Evolutionary conservation across 2,888 invertebrate species (phyloP).

Genomic region (Metellina segmentata): DNA sequence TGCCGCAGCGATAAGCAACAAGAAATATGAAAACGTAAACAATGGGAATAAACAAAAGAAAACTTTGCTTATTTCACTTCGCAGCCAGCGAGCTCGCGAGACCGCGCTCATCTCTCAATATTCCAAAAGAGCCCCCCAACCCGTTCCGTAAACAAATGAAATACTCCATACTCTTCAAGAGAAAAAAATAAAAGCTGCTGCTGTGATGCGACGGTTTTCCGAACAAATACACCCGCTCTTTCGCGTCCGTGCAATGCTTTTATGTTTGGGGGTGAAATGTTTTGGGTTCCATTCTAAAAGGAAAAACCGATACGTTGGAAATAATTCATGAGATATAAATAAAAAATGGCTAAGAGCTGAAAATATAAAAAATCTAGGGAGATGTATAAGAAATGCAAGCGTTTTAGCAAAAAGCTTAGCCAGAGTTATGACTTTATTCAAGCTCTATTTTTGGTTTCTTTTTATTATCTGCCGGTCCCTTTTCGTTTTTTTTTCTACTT

Average conservation of each 20-base stretch:
- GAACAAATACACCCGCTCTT: not conserved
- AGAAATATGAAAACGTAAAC: not conserved
- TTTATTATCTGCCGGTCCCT: no score
- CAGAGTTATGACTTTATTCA: not conserved
- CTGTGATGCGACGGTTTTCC: not conserved
- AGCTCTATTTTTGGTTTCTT: not conserved
- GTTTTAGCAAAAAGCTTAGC: not conserved
- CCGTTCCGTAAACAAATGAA: conserved; percentile 28
- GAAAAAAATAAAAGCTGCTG: not conserved
- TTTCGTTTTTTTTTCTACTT: no score
- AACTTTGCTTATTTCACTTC: conserved; percentile 16
- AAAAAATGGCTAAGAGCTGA: not conserved
- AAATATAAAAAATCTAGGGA: not conserved
- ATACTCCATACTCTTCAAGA: conserved; percentile 1
- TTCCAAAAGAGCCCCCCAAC: not conserved
- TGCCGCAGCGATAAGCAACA: not conserved
- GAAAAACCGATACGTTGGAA: conserved; percentile 1
- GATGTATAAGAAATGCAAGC: not conserved
- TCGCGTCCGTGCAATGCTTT: not conserved
- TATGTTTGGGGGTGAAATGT: not conserved
- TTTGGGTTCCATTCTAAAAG: not conserved
- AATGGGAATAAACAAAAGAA: not conserved
- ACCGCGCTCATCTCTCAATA: not conserved
- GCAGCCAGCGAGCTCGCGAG: not conserved
- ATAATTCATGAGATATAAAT: conserved; percentile 1